phyloP scores from a whole-genome alignment of 2,888 invertebrate genomes.

The Macaria notata region DNA sequence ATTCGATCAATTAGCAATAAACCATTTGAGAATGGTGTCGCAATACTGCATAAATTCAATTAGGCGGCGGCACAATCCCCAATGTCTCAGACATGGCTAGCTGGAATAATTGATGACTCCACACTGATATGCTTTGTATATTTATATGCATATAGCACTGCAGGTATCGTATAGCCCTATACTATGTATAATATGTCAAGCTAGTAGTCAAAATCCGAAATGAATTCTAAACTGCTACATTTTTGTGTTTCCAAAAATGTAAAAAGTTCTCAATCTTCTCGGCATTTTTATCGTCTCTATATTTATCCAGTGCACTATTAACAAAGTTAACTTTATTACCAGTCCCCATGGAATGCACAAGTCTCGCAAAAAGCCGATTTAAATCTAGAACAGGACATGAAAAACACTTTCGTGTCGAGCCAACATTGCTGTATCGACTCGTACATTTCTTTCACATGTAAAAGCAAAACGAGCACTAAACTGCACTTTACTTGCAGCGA shows the following conservation, averaged over 20 bases:
- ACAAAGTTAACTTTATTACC: too few species aligned
- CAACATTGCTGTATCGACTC: constrained; percentile 15
- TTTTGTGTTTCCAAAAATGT: too few species aligned
- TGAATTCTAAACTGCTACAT: too few species aligned
- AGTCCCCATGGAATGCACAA: not conserved
- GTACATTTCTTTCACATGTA: constrained; percentile 20
- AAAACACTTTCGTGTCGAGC: constrained; percentile 17
- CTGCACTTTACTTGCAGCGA: constrained; percentile 21
- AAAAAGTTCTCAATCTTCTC: too few species aligned
- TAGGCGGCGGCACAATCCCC: constrained; percentile 55
- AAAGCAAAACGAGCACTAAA: constrained; percentile 24
- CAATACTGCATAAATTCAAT: constrained; percentile 74
- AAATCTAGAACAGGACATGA: constrained; percentile 11
- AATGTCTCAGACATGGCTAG: constrained; percentile 58
- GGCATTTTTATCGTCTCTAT: too few species aligned
- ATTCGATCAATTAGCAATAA: constrained; percentile 72
- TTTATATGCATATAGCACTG: not conserved
- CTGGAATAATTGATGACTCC: constrained; percentile 65
- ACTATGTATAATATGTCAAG: too few species aligned
- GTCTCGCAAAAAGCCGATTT: constrained; percentile 4
- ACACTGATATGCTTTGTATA: constrained; percentile 37
- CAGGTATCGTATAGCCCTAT: too few species aligned
- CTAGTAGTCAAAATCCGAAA: too few species aligned
- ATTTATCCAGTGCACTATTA: too few species aligned
- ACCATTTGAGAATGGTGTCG: constrained; percentile 57